Percentiles rank a stretch among this genome's conserved stretches.
phyloP scores from a whole-genome alignment of 2,113 vertebrate genomes.

The Gavialis gangeticus region DNA sequence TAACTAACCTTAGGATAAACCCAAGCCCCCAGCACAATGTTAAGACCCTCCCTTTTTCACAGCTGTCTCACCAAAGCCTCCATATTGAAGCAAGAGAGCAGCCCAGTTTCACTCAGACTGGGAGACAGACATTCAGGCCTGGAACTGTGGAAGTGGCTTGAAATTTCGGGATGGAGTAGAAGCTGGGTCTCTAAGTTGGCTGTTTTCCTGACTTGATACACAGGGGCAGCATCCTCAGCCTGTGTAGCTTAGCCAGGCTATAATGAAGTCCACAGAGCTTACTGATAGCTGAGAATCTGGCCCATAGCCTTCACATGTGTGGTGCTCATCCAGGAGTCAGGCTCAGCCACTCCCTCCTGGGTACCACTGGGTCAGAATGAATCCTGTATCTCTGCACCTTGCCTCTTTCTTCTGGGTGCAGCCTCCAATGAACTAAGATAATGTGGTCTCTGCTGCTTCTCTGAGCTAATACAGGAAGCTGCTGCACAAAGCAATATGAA shows the following conservation, averaged over 20 bases:
- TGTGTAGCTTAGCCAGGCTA: neutral
- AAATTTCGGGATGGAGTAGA: neutral
- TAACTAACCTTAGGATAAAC: neutral
- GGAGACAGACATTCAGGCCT: neutral
- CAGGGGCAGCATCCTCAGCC: neutral
- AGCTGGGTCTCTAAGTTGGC: neutral
- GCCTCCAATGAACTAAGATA: neutral
- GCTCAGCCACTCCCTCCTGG: neutral
- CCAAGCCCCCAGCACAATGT: neutral
- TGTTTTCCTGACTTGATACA: neutral
- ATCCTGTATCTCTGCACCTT: neutral
- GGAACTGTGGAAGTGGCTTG: neutral
- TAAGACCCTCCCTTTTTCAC: neutral
- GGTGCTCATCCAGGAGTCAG: neutral
- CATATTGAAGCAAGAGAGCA: neutral
- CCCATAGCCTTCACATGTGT: neutral
- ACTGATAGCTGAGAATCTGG: neutral
- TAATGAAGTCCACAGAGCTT: no score
- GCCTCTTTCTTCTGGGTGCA: neutral
- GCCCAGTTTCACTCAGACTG: neutral
- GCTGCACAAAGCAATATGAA: slow-evolving; percentile 2
- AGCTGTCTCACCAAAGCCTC: neutral
- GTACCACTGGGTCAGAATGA: neutral
- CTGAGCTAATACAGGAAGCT: slow-evolving; percentile 10
- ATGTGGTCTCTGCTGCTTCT: neutral